Percentiles rank a stretch among this genome's conserved stretches.
Evolutionary conservation across 2,113 vertebrate species (phyloP).

Genomic region (Tetrao urogallus): DNA sequence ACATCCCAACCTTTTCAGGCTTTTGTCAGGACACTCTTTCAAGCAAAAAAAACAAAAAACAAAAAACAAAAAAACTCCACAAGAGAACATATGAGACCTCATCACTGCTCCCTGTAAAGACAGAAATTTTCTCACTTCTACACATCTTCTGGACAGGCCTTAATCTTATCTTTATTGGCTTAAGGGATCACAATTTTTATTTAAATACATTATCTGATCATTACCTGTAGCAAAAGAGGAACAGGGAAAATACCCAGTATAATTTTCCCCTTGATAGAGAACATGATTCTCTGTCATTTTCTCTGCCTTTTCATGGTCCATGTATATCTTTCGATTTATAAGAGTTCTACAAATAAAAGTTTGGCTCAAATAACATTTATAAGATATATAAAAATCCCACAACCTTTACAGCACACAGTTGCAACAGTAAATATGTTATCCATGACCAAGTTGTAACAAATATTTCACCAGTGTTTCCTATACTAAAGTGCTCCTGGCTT

Average conservation of each 20-base stretch:
- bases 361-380: background rate
- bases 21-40: background rate
- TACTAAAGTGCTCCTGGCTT: rapidly evolving
- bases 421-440: background rate
- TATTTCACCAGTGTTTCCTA: background rate
- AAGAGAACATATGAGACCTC: background rate
- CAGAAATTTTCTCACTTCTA: background rate
- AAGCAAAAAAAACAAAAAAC: background rate
- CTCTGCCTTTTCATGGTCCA: background rate
- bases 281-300: background rate
- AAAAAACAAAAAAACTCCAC: background rate
- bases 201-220: background rate
- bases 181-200: background rate
- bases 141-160: background rate
- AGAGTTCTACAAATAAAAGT: background rate
- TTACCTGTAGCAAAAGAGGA: background rate
- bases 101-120: background rate
- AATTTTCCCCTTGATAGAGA: background rate
- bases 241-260: background rate
- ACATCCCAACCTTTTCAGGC: background rate
- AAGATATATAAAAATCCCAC: background rate
- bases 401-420: background rate
- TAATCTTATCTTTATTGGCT: background rate
- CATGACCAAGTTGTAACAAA: background rate
- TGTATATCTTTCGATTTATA: background rate